Percentiles rank a stretch among this genome's conserved stretches.
These are phyloP conservation scores for Muscicapa adusta DNA, from an alignment of 2,113 vertebrate species.

Conservation along the genomic window DNA sequence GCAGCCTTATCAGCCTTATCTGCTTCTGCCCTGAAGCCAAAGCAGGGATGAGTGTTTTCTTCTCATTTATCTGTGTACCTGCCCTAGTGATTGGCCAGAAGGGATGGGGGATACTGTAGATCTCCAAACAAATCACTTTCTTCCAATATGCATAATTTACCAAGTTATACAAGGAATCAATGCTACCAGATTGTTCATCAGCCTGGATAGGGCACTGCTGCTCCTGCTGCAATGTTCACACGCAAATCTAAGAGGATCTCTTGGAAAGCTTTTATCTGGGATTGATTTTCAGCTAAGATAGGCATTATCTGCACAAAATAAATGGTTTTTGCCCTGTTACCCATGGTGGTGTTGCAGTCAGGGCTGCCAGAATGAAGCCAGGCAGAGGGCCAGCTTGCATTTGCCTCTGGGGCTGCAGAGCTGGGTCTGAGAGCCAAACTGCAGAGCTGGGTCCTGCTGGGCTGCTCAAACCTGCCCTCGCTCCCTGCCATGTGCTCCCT, in stretches of 20 bases:
- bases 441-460: background rate
- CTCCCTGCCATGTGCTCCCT: background rate
- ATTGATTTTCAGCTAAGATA: background rate
- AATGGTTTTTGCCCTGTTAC: background rate
- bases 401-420: background rate
- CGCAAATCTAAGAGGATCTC: background rate
- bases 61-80: constrained; percentile 44
- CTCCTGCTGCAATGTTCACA: background rate
- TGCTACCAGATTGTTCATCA: background rate
- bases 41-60: background rate
- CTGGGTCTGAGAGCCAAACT: background rate
- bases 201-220: background rate
- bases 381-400: background rate
- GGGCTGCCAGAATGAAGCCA: background rate
- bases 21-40: background rate
- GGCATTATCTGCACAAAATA: background rate
- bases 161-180: background rate
- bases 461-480: background rate
- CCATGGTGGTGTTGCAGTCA: background rate
- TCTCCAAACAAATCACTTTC: constrained; percentile 39
- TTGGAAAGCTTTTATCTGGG: background rate
- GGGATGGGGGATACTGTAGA: background rate
- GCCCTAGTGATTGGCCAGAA: background rate
- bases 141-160: background rate
- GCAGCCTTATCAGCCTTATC: constrained; percentile 50